Conservation (phyloP, 2,113 vertebrate species). For the Pholis gunnellus region DNA sequence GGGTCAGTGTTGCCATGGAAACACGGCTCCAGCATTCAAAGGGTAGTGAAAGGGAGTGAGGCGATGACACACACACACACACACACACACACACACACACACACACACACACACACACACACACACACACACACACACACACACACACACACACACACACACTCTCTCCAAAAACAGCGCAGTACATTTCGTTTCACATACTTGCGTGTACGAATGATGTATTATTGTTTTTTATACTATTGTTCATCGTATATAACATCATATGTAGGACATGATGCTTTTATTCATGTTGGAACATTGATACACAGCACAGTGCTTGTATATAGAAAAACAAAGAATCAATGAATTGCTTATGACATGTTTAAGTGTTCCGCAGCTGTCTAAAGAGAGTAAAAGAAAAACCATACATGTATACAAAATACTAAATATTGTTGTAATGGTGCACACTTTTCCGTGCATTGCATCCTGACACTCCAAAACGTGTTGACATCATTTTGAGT, state of each 20-base stretch:
- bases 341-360: neutral
- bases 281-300: neutral
- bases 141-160: neutral
- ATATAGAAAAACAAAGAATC: neutral
- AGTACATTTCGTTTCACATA: neutral
- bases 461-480: neutral
- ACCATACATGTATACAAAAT: neutral
- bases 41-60: slow-evolving; percentile 80
- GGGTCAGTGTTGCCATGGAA: slow-evolving; percentile 86
- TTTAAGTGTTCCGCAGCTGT: neutral
- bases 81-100: neutral
- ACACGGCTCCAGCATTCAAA: slow-evolving; percentile 83
- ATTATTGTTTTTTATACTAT: neutral
- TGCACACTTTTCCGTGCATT: neutral
- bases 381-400: neutral
- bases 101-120: neutral
- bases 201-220: neutral
- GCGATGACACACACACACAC: slow-evolving; percentile 56
- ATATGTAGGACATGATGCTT: neutral
- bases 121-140: slow-evolving; percentile 52
- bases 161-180: neutral
- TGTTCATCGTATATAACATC: neutral
- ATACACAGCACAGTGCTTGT: neutral
- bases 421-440: neutral
- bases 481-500: neutral